Evolutionary conservation across 2,888 invertebrate species (phyloP).

Genomic region (Aporophyla lueneburgensis): DNA sequence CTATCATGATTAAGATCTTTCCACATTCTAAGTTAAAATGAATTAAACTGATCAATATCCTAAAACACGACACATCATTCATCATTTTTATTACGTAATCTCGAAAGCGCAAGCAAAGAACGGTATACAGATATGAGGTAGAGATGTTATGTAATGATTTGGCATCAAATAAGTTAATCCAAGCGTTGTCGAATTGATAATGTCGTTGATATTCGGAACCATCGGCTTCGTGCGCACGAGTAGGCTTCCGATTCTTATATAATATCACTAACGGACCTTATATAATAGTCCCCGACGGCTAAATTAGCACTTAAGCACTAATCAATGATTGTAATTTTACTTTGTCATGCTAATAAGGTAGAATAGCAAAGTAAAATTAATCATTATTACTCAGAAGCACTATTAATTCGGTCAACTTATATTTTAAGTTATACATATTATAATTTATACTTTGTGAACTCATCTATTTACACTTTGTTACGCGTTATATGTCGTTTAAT

Average conservation of each 20-base stretch:
- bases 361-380: slow-evolving; percentile 31
- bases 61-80: slow-evolving; percentile 41
- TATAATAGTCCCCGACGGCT: slow-evolving; percentile 62
- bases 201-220: slow-evolving; percentile 73
- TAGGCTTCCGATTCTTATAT: slow-evolving; percentile 70
- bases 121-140: slow-evolving; percentile 35
- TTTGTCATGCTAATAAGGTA: slow-evolving; percentile 32
- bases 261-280: slow-evolving; percentile 58
- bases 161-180: slow-evolving; percentile 74
- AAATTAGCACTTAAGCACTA: slow-evolving; percentile 56
- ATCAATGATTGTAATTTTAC: slow-evolving; percentile 31
- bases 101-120: slow-evolving; percentile 68
- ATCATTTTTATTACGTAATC: slow-evolving; percentile 64
- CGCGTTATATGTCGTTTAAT: not conserved
- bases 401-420: slow-evolving; percentile 19
- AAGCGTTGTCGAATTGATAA: slow-evolving; percentile 72
- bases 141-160: slow-evolving; percentile 69
- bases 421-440: not conserved
- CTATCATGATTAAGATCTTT: slow-evolving; percentile 37
- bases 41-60: slow-evolving; percentile 45
- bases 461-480: not conserved
- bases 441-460: slow-evolving; percentile 1
- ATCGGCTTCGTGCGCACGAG: slow-evolving; percentile 63
- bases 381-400: not conserved
- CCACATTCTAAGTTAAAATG: slow-evolving; percentile 42